Base-by-base conservation (phyloP, 2,888 invertebrate species). In the Creontiades dilutus region DNA sequence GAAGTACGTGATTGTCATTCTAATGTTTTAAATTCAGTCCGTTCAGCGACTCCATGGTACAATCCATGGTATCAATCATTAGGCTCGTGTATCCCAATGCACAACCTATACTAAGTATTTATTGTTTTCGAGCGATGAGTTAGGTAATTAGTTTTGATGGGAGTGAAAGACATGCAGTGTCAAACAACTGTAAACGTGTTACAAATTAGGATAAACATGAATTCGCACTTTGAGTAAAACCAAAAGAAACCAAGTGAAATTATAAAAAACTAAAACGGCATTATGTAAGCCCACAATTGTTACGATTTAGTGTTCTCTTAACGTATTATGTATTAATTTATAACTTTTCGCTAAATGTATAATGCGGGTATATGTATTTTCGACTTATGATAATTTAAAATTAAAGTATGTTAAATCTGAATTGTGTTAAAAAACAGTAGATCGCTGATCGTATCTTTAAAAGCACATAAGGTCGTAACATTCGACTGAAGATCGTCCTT, bases 401-500 rank as follows among this genome's bases (percentile, higher is more conserved):
- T 68, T 68, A 61, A 12, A 19, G 68, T 68, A 68, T 11, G 68
- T 68, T 68, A 68, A 23, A 23, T 68, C 23, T 68, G 23, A 23
- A 23, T 68, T 68, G 68, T 27, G 68, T 68, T 23, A 23, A 19
- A 68, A 12, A 68, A 19, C 27, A 68, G 68, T 68, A 68, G 68
- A 68, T 0, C 23, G 68, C 68, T 68, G 68, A 57, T 68, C n/a
- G 19, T 68, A 23, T 68, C 68, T 68, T 68, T 27, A 68, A 68
- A 68, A 68, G 68, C 68, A 68, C 68, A 23, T 68, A 23, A 68
- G 61, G 61, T 9, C 4, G n/a, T 61, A 16, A 4, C 37, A 37
- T 37, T 37, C 37, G 37, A 37, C 37, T 37, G 37, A 2, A 37
- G 3, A 37, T 37, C 2, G 7, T 7, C 37, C 37, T 4, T 2